A percentile compares a stretch with the other conserved stretches of the same genome.
phyloP scores from a whole-genome alignment of 2,113 vertebrate species.

The Bettongia penicillata region DNA sequence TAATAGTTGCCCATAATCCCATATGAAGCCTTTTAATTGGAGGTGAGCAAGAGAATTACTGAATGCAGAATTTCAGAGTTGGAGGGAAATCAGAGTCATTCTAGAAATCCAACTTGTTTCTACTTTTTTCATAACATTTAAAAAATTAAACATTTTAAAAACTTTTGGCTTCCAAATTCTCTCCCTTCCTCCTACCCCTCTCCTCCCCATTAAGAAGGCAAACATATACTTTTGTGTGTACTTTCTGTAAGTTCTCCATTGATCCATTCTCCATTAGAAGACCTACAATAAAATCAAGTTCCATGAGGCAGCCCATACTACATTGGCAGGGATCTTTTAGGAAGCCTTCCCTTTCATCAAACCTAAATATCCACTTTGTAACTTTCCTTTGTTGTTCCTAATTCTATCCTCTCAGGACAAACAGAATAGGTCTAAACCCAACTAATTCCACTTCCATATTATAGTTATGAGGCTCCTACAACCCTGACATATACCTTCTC shows the following conservation, averaged over 20 bases:
- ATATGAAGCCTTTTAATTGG: not conserved
- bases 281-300: not conserved
- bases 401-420: not conserved
- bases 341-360: not conserved
- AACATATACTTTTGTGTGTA: not conserved
- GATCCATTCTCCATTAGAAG: not conserved
- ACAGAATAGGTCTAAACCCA: not conserved
- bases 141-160: not conserved
- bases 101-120: not conserved
- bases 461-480: not conserved
- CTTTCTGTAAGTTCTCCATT: not conserved
- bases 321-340: not conserved
- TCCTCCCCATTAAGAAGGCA: not conserved
- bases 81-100: not conserved
- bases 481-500: not conserved
- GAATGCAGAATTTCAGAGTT: not conserved
- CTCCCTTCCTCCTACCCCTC: not conserved
- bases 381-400: not conserved
- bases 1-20: not conserved
- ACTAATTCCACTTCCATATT: not conserved
- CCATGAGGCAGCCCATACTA: not conserved
- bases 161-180: not conserved
- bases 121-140: not conserved
- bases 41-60: not conserved
- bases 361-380: not conserved